Conservation (phyloP, 1,140 invertebrate genomes). For the Temnothorax curvispinosus region DNA sequence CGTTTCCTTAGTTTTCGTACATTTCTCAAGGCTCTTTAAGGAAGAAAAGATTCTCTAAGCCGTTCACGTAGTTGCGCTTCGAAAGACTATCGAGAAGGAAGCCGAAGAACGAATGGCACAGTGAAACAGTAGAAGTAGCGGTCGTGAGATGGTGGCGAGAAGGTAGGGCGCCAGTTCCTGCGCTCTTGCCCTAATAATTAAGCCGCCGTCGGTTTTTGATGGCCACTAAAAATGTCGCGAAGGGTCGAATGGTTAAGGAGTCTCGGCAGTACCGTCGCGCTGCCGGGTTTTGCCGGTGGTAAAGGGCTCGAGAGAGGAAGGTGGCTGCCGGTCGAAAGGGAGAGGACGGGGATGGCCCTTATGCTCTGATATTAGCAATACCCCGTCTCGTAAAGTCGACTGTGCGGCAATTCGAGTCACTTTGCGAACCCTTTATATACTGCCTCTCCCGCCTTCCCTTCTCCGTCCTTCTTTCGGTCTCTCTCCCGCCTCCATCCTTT, state of each 20-base stretch:
- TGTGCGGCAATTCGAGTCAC: constrained; percentile 84
- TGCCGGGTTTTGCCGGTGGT: constrained; percentile 25
- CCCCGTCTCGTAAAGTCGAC: constrained; percentile 84
- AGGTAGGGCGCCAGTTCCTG: constrained; percentile 28
- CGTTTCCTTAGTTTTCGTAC: constrained; percentile 17
- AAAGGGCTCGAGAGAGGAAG: constrained; percentile 43
- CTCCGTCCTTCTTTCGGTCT: constrained; percentile 2
- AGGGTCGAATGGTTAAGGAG: constrained; percentile 84
- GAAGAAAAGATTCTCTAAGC: constrained; percentile 36
- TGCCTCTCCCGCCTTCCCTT: constrained; percentile 66
- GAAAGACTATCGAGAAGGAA: constrained; percentile 38
- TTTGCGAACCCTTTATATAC: constrained; percentile 85
- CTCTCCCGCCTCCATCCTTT: constrained; percentile 42
- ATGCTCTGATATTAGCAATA: constrained; percentile 84
- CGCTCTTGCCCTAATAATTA: constrained; percentile 83
- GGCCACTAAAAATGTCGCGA: constrained; percentile 85
- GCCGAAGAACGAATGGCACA: background rate
- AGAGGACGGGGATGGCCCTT: constrained; percentile 55
- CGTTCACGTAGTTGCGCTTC: constrained; percentile 4
- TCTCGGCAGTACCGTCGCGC: constrained; percentile 70
- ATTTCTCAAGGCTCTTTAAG: constrained; percentile 30
- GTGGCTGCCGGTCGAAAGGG: constrained; percentile 38
- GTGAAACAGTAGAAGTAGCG: constrained; percentile 41
- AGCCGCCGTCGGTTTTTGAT: constrained; percentile 84
- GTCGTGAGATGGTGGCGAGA: constrained; percentile 31